Base-by-base conservation (phyloP, 2,888 invertebrate species). In the Melanargia galathea region DNA sequence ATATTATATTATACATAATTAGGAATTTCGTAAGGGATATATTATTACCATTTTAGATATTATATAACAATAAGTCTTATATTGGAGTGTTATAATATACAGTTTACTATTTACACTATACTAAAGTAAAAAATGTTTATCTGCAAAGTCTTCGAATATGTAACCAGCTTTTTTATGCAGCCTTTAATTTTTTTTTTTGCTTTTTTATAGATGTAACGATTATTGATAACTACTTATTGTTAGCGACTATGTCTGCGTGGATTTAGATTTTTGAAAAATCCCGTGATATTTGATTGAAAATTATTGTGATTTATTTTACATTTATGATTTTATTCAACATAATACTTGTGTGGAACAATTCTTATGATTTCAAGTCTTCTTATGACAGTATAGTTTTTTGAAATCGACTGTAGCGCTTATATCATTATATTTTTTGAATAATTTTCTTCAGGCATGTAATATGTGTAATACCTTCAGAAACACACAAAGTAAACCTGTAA, bases 51-150 rank as follows among this genome's bases (percentile, higher is more conserved):
- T 18, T 43, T 40, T 40, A 40, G 26, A 43, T 54, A 11, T 11
- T 3, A 6, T 11, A 7, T 54, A 54, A 38, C 24, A 43, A 26
- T 43, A 55, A 55, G 26, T 55, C 43, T 40, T 26, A 55, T 55
- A 55, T 26, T 26, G 55, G 55, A 43, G 16, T 55, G 55, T 55
- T 55, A 46, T 20, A 5, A 22, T 55, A 55, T 55, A 55, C 55
- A 43, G 35, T 43, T 43, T 55, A 43, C 40, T 55, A 54, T 54
- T 55, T 55, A 55, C 55, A 55, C 55, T 55, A 40, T 26, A 51
- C 13, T 20, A 5, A 35, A 33, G 35, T 20, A 26, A 55, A 16
- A 55, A 6, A 18, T 40, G 16, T 55, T 43, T 54, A 24, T 33
- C 13, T 35, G 24, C 55, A 26, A 55, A 43, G 10, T 40, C 26